Base-by-base conservation (phyloP, 2,113 vertebrate species). In the Bubalus kerabau region DNA sequence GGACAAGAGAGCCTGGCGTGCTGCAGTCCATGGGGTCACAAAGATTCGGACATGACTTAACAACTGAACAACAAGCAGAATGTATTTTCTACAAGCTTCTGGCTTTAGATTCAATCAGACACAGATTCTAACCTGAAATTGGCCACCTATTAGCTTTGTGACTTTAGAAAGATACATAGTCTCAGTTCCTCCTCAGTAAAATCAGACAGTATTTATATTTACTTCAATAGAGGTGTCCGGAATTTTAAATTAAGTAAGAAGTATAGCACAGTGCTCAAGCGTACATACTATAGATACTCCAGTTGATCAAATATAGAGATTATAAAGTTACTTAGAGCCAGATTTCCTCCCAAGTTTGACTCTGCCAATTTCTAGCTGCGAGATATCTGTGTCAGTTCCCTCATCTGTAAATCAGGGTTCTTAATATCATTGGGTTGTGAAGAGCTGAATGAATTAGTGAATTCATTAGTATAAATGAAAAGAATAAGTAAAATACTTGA, bases 121-220 rank as follows among this genome's bases (percentile, higher is more conserved):
- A 71, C 15, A 12, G 24, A 26, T 46, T 21, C n/a, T 14, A 82
- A 94, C 54, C 74, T 36, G 87, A 14, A 60, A 91, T 10, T 83
- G 40, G 46, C 17, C 28, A 54, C 24, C 84, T 56, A 80, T 1
- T 86, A 46, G 54, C 3, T 87, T 84, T 97, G 57, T 85, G 86
- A 81, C 2, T 54, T 80, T 60, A 90, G 21, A 67, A 67, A 82
- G 23, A 59, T 54, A 52, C 9, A 50, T 16, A 40, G 19, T 7
- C 10, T 97, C 59, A 85, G 16, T 71, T 90, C 23, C n/a, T 81
- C n/a, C 9, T 90, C 50, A 85, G 30, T n/a, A 86, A 76, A 74
- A 67, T 86, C 62, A 46, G n/a, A 60, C 46, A 46, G 15, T 52
- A 80, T 48, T 90, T 81, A 46, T 43, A 64, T 17, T 28, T 36